These are phyloP conservation scores for Potorous gilbertii DNA, from an alignment of 2,797 vertebrate genomes.

Conservation along the genomic window DNA sequence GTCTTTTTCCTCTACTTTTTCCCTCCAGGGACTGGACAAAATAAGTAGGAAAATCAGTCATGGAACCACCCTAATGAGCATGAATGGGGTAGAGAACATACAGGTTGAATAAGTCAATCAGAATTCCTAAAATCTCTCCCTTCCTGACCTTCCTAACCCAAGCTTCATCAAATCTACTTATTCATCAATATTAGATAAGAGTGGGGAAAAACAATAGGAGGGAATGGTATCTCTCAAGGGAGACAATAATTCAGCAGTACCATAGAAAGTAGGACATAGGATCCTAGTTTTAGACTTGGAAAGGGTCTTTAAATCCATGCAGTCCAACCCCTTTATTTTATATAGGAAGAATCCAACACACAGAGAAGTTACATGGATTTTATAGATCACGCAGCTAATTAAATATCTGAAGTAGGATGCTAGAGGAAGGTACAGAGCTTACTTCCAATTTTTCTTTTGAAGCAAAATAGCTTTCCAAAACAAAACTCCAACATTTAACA, in stretches of 20 bases:
- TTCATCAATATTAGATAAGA: not conserved
- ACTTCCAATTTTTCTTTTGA: not conserved
- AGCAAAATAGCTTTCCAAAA: not conserved
- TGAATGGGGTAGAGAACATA: not conserved
- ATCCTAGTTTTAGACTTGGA: not conserved
- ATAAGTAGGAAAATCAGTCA: not conserved
- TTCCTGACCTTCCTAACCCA: not conserved
- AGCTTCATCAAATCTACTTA: not conserved
- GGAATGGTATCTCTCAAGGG: not conserved
- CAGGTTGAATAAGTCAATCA: not conserved
- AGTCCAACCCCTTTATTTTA: not conserved
- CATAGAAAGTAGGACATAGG: not conserved
- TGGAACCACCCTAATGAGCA: not conserved
- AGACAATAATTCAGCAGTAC: not conserved
- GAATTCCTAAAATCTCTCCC: not conserved
- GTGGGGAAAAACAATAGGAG: not conserved
- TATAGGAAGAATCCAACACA: not conserved
- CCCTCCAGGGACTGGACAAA: not conserved
- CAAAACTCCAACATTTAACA: not conserved
- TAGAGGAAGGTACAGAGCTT: not conserved
- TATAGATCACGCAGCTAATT: not conserved
- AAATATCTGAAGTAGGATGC: not conserved
- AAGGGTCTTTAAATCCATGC: not conserved
- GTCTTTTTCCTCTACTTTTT: not conserved
- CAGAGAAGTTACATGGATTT: not conserved